phyloP scores from a whole-genome alignment of 2,113 vertebrate genomes.

The Odobenus rosmarus region DNA sequence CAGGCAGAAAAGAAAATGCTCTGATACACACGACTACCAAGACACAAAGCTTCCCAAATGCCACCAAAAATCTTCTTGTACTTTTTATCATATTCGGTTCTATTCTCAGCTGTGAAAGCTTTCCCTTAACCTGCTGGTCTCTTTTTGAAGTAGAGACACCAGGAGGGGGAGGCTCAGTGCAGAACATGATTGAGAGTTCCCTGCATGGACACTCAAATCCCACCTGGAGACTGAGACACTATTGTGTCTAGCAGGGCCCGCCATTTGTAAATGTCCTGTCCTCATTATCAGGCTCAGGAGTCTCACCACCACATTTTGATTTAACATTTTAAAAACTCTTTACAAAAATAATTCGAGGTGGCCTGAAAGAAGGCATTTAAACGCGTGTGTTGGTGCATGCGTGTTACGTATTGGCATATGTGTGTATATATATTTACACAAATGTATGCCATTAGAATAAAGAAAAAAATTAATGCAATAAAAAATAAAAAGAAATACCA shows the following conservation, averaged over 20 bases:
- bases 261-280: background rate
- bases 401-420: background rate
- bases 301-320: background rate
- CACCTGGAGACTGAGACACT: background rate
- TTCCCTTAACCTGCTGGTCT: slow-evolving; percentile 9
- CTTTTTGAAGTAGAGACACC: slow-evolving; percentile 52
- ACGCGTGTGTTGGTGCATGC: too few species aligned
- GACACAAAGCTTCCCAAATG: background rate
- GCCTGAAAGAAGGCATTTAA: background rate
- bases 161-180: background rate
- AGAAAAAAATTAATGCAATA: background rate
- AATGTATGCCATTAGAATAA: background rate
- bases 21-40: background rate
- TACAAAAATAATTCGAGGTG: background rate
- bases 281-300: background rate
- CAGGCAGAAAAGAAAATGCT: slow-evolving; percentile 10
- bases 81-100: slow-evolving; percentile 39
- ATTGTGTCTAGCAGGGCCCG: background rate
- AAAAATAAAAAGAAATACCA: background rate
- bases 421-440: background rate
- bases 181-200: background rate
- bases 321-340: background rate
- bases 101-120: slow-evolving; percentile 37
- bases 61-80: background rate
- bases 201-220: background rate